Base-by-base conservation (phyloP, 2,797 vertebrate genomes). In the Clamator glandarius region DNA sequence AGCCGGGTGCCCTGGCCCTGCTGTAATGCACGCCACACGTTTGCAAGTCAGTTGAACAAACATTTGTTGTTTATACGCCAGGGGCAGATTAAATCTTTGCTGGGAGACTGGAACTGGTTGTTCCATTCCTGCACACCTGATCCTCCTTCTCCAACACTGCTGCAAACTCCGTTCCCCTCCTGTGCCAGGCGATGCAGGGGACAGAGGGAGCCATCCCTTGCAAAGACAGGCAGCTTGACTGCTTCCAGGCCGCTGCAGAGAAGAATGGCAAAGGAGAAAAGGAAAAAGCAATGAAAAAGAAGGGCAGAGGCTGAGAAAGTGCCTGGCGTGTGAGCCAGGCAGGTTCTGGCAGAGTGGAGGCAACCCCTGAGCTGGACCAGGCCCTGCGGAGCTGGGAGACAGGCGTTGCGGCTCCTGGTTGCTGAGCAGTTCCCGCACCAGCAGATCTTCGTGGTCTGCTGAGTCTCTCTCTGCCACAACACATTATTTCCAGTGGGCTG, bases 401-500 rank as follows among this genome's bases (percentile, higher is more conserved):
- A 90, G 94, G 97, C 94, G 78, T 92, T 96, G 92, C 3, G 42
- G 92, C 95, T 96, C 94, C 90, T 94, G 94, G 96, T 95, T 93
- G 83, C 91, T 59, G 90, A 93, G 93, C 96, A 92, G 55, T 92
- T 95, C 97, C 94, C 89, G 84, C 93, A 96, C 96, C 94, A 97
- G 97, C 97, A 97, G 96, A 97, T 97, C 95, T 94, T 97, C 70
- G 95, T 97, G 96, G 96, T 97, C 97, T 97, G 96, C 89, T 97
- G 97, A 94, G 95, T 91, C 95, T 97, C 97, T 97, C 97, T 98
- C 98, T 99, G 99, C 98, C 99, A 98, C 97, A 98, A 96, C 96
- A 94, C 97, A 98, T 99, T 99, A 99, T 96, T 98, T 98, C 98
- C 98, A 98, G 97, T 96, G 97, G 96, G 97, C 97, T 95, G 98